A percentile compares a stretch with the other conserved stretches of the same genome.
Evolutionary conservation across 2,797 vertebrate genomes (phyloP).

Genomic region (Peromyscus eremicus): DNA sequence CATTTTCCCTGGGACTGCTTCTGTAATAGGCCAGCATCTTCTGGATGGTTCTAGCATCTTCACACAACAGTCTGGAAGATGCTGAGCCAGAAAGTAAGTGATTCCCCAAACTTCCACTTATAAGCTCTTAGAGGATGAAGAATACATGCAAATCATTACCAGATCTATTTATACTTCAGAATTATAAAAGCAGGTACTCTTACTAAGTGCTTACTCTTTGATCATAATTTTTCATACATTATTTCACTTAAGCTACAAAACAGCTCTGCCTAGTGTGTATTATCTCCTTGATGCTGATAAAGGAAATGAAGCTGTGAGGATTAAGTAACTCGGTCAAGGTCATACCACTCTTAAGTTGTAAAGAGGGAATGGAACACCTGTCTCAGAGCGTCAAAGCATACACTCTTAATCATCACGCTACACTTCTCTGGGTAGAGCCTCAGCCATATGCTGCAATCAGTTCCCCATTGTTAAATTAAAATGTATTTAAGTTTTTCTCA

Average conservation of each 20-base stretch:
- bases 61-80: slow-evolving; percentile 20
- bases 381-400: slow-evolving; percentile 67
- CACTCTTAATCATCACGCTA: slow-evolving; percentile 36
- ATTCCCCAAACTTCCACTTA: slow-evolving; percentile 11
- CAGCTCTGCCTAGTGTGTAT: neutral
- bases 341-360: slow-evolving; percentile 60
- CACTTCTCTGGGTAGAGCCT: slow-evolving; percentile 52
- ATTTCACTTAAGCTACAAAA: slow-evolving; percentile 67
- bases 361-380: slow-evolving; percentile 68
- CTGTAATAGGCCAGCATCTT: neutral
- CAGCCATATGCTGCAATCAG: slow-evolving; percentile 71
- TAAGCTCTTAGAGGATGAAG: slow-evolving; percentile 24
- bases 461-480: slow-evolving; percentile 81
- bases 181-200: slow-evolving; percentile 62
- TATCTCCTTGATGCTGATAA: slow-evolving; percentile 49
- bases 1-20: neutral
- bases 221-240: slow-evolving; percentile 69
- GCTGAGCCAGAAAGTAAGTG: slow-evolving; percentile 51
- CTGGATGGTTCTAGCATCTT: neutral
- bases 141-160: slow-evolving; percentile 53
- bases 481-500: slow-evolving; percentile 72
- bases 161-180: slow-evolving; percentile 68
- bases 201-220: slow-evolving; percentile 59
- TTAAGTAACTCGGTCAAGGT: slow-evolving; percentile 68
- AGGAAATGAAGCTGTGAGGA: slow-evolving; percentile 54